phyloP scores from a whole-genome alignment of 2,113 vertebrate genomes.

The Fregata magnificens region DNA sequence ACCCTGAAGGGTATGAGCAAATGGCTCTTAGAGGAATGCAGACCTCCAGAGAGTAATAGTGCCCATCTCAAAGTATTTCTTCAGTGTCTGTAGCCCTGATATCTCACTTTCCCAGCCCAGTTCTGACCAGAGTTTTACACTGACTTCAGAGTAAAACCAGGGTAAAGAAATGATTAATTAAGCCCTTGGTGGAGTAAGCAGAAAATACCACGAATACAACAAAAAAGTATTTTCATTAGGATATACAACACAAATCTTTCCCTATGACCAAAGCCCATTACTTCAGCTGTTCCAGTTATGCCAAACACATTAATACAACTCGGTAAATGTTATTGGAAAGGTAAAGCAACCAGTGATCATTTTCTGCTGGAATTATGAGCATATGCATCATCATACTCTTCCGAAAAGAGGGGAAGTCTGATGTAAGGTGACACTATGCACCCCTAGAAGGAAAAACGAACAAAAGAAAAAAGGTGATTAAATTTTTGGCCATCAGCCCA shows the following conservation, averaged over 20 bases:
- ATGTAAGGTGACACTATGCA: neutral
- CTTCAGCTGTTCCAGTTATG: neutral
- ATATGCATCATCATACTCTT: neutral
- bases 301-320: neutral
- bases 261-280: neutral
- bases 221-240: neutral
- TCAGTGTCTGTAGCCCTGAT: neutral
- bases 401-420: neutral
- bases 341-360: neutral
- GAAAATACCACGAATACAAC: neutral
- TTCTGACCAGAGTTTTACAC: neutral
- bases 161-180: neutral
- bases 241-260: neutral
- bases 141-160: neutral
- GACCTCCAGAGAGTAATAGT: neutral
- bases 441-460: neutral
- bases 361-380: neutral
- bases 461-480: neutral
- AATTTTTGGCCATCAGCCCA: constrained; percentile 9
- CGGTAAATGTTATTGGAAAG: neutral
- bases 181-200: neutral
- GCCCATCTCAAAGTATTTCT: neutral
- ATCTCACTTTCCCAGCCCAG: neutral
- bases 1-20: neutral
- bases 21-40: neutral